Evolutionary conservation across 2,888 invertebrate species (phyloP).

Genomic region (Heliothis peltigera): DNA sequence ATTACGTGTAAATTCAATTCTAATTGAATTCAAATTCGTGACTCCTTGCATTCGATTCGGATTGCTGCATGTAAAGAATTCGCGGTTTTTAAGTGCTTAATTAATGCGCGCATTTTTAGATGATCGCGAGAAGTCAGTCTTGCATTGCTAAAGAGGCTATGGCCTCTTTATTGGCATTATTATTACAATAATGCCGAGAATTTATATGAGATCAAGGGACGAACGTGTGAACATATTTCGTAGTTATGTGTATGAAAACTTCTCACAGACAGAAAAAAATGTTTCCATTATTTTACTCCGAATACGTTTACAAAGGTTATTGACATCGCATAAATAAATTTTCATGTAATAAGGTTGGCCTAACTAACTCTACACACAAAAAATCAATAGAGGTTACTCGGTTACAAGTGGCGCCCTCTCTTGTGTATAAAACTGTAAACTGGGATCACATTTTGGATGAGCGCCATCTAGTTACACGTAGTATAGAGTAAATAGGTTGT

Average conservation of each 20-base stretch:
- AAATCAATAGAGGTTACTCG: constrained; percentile 39
- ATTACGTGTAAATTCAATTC: constrained; percentile 51
- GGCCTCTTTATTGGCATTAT: no score
- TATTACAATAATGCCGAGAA: constrained; percentile 23
- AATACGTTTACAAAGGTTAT: constrained; percentile 28
- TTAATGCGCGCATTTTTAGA: constrained; percentile 29
- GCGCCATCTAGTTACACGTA: constrained; percentile 53
- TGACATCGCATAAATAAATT: constrained; percentile 15
- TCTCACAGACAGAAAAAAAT: constrained; percentile 23
- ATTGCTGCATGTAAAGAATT: constrained; percentile 48
- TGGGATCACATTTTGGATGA: constrained; percentile 20
- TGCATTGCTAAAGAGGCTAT: constrained; percentile 20
- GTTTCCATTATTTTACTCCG: constrained; percentile 23
- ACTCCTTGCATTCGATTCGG: constrained; percentile 49
- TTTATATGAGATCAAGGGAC: constrained; percentile 34
- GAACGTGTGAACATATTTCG: constrained; percentile 15
- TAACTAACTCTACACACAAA: constrained; percentile 19
- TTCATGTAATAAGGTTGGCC: constrained; percentile 12
- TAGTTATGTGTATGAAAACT: constrained; percentile 14
- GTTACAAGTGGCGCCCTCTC: constrained; percentile 47
- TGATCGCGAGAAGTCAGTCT: constrained; percentile 21
- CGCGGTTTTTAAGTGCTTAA: constrained; percentile 34
- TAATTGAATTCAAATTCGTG: constrained; percentile 54
- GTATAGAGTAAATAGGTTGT: constrained; percentile 28
- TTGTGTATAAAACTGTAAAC: constrained; percentile 16